Conservation (phyloP, 2,888 invertebrate species). For the Dicroscelio sp. region DNA sequence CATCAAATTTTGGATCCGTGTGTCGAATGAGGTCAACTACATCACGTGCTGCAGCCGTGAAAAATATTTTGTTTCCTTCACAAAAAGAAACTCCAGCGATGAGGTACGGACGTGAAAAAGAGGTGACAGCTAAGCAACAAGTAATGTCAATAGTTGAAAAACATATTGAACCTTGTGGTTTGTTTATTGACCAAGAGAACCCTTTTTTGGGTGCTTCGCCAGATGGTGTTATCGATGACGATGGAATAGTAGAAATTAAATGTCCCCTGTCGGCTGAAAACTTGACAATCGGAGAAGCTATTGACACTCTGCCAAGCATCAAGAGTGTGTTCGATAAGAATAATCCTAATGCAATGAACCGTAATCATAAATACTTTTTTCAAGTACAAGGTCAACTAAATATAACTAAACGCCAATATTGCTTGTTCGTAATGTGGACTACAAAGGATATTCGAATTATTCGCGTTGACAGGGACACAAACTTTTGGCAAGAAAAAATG, state of each 20-base stretch:
- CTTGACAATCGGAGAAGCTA: conserved; percentile 25
- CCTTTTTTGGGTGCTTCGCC: conserved; percentile 69
- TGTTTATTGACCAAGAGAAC: conserved; percentile 67
- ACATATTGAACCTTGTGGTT: conserved; percentile 53
- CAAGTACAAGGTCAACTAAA: conserved; percentile 33
- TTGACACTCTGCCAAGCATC: background rate
- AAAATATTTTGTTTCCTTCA: conserved; percentile 68
- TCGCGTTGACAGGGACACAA: background rate
- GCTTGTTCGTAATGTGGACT: conserved; percentile 22
- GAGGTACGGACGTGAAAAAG: conserved; percentile 74
- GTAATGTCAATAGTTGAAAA: conserved; percentile 14
- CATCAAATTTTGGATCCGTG: conserved; percentile 72
- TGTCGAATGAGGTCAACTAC: conserved; percentile 63
- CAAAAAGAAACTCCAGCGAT: conserved; percentile 19
- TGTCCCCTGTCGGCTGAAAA: conserved; percentile 49
- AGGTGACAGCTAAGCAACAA: conserved; percentile 53
- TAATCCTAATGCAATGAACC: conserved; percentile 2
- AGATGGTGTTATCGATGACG: conserved; percentile 75
- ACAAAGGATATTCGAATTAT: background rate
- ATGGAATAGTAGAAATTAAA: conserved; percentile 79
- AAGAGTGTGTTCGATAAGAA: conserved; percentile 1
- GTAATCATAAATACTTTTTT: conserved; percentile 8
- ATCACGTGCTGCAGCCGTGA: conserved; percentile 57
- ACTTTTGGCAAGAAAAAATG: conserved; percentile 35
- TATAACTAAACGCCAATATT: conserved; percentile 20